Evolutionary conservation across 2,888 invertebrate species (phyloP).

Genomic region (Eupsilia transversa): DNA sequence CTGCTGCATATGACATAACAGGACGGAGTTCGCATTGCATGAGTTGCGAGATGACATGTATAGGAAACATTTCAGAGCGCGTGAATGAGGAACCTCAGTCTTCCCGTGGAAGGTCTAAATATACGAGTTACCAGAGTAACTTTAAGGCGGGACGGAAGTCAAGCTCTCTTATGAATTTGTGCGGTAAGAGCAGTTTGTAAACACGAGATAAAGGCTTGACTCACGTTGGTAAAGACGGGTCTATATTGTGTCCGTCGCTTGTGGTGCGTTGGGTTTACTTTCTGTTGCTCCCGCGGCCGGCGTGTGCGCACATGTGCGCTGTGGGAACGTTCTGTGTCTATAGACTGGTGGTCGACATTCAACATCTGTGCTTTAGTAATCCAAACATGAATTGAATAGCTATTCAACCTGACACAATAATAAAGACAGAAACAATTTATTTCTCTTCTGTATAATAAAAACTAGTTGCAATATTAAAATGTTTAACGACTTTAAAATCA

Average conservation of each 20-base stretch:
- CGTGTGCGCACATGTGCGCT: conserved; percentile 54
- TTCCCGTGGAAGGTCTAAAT: conserved; percentile 95
- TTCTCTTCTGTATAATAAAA: too few relatives aligned
- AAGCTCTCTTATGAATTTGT: conserved; percentile 98
- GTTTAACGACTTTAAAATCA: too few relatives aligned
- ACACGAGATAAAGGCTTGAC: conserved; percentile 83
- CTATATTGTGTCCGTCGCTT: conserved; percentile 78
- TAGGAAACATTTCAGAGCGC: conserved; percentile 94
- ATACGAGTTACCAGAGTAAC: conserved; percentile 95
- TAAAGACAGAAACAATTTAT: too few relatives aligned
- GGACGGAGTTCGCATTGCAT: conserved; percentile 76
- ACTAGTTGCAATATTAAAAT: too few relatives aligned
- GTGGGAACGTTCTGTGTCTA: conserved; percentile 43
- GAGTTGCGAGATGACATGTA: conserved; percentile 83
- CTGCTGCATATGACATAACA: conserved; percentile 59
- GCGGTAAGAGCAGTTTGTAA: conserved; percentile 94
- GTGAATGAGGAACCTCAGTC: conserved; percentile 95
- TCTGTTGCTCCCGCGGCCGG: conserved; percentile 79
- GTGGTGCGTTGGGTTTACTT: conserved; percentile 86
- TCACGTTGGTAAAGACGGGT: conserved; percentile 81
- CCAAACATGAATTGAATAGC: neutral
- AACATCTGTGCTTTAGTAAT: neutral
- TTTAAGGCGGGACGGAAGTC: conserved; percentile 97
- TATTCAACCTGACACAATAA: too few relatives aligned
- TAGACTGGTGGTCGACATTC: neutral